Percentiles rank a stretch among this genome's conserved stretches.
Conservation (phyloP, 2,113 vertebrate species). For the Okapia johnstoni region DNA sequence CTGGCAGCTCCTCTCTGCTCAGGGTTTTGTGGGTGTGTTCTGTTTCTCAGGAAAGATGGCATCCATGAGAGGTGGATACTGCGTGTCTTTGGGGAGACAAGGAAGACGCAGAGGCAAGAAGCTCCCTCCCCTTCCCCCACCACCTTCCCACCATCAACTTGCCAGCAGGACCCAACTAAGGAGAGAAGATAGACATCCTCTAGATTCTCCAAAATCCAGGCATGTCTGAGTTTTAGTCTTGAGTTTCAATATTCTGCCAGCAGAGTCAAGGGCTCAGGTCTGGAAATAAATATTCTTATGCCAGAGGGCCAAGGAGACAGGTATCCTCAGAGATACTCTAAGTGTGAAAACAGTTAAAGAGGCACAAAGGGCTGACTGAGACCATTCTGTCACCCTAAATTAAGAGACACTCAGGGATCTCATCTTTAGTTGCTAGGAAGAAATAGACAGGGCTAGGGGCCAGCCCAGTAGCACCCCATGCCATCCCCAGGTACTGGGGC, state of each 20-base stretch:
- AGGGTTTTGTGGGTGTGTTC: not conserved
- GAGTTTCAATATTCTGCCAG: not conserved
- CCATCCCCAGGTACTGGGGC: not conserved
- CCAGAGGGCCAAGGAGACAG: not conserved
- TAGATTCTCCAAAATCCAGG: not conserved
- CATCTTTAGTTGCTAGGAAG: not conserved
- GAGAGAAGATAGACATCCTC: no score
- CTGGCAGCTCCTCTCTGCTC: no score
- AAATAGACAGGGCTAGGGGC: not conserved
- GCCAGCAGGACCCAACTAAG: not conserved
- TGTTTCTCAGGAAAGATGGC: not conserved
- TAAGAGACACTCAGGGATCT: not conserved
- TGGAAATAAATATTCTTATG: not conserved
- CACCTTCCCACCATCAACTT: no score
- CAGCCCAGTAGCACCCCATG: not conserved
- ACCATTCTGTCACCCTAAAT: not conserved
- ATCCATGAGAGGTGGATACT: no score
- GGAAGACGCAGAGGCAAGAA: not conserved
- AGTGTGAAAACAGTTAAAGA: not conserved
- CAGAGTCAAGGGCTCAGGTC: not conserved
- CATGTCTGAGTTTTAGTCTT: not conserved
- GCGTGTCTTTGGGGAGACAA: not conserved
- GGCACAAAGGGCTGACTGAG: not conserved
- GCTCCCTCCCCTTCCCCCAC: not conserved
- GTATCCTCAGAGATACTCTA: not conserved